A percentile compares a stretch with the other conserved stretches of the same genome.
These are phyloP conservation scores for Anas bahamensis DNA, from an alignment of 2,797 vertebrate species.

Conservation along the genomic window DNA sequence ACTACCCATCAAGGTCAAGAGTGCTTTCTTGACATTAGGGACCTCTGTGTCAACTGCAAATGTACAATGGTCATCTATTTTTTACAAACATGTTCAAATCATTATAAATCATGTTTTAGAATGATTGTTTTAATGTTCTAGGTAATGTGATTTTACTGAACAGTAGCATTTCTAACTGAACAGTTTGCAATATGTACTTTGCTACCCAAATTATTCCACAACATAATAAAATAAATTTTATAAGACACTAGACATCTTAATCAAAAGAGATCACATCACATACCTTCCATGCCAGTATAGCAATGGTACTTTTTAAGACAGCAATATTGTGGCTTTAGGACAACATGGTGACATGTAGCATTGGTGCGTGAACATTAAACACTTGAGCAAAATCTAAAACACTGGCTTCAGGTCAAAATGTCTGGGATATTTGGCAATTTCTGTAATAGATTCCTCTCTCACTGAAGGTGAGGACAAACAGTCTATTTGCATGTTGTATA, in stretches of 20 bases:
- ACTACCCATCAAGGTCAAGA: slow-evolving; percentile 58
- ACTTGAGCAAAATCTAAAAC: not conserved
- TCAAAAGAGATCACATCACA: not conserved
- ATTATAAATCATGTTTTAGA: slow-evolving; percentile 48
- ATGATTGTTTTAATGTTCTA: slow-evolving; percentile 48
- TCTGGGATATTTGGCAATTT: not conserved
- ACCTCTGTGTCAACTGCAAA: slow-evolving; percentile 50
- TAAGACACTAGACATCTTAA: not conserved
- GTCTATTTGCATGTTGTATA: not conserved
- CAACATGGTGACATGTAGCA: not conserved
- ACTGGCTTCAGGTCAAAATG: not conserved
- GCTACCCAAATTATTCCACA: not conserved
- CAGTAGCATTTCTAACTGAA: not conserved
- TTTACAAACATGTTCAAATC: slow-evolving; percentile 43
- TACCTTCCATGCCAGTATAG: not conserved
- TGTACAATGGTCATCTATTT: slow-evolving; percentile 54
- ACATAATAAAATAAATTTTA: slow-evolving; percentile 37
- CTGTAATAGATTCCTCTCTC: not conserved
- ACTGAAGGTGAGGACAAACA: not conserved
- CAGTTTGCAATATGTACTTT: not conserved
- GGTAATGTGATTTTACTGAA: slow-evolving; percentile 22
- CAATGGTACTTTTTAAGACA: not conserved
- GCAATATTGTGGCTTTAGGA: not conserved
- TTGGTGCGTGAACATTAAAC: not conserved
- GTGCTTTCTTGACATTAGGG: slow-evolving; percentile 40